These are phyloP conservation scores for Timema podura DNA, from an alignment of 2,888 invertebrate species.

Conservation along the genomic window DNA sequence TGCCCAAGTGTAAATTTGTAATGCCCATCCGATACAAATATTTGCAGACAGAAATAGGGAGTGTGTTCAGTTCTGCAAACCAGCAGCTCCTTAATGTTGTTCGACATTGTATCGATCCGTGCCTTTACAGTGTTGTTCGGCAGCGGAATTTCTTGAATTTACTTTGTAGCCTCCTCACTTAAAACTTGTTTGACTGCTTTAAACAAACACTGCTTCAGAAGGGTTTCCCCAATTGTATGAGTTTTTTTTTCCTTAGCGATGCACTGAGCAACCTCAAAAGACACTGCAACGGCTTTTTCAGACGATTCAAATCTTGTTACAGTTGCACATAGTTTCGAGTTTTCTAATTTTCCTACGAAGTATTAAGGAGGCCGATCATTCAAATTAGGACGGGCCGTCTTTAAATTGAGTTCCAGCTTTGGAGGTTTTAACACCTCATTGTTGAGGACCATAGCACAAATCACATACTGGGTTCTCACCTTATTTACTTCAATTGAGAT, in stretches of 20 bases:
- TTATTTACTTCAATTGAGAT: too few relatives aligned
- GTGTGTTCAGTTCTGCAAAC: too few relatives aligned
- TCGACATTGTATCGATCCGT: neutral
- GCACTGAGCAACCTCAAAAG: neutral
- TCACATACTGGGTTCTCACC: too few relatives aligned
- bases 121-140: neutral
- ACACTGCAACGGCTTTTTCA: neutral
- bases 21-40: too few relatives aligned
- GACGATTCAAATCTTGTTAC: neutral
- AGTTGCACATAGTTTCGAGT: neutral
- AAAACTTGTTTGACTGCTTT: constrained; percentile 1
- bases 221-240: neutral
- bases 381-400: too few relatives aligned
- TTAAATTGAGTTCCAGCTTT: too few relatives aligned
- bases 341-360: too few relatives aligned
- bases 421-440: too few relatives aligned
- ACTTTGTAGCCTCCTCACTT: neutral
- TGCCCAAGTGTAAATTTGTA: too few relatives aligned
- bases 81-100: neutral
- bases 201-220: neutral
- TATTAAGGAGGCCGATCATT: too few relatives aligned
- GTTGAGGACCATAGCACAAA: too few relatives aligned
- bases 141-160: neutral
- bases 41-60: too few relatives aligned
- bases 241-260: neutral